Conservation (phyloP, 2,888 invertebrate species). For the Dolichopus griseipennis region DNA sequence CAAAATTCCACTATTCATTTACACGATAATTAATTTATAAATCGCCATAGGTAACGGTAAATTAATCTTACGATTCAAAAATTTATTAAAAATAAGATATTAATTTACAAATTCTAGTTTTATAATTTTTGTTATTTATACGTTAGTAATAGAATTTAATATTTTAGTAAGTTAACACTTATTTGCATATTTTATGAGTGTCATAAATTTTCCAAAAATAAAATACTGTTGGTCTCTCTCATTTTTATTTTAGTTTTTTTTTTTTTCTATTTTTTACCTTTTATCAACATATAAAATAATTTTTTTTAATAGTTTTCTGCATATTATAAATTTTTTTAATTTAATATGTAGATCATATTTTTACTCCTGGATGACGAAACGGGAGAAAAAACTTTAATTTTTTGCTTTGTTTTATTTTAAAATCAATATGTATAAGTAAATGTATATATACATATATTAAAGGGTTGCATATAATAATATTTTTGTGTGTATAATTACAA, state of each 20-base stretch:
- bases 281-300: background rate
- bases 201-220: conserved; percentile 3
- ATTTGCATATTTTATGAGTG: background rate
- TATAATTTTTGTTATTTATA: too few species aligned
- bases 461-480: background rate
- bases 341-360: background rate
- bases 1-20: too few species aligned
- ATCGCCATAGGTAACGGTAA: too few species aligned
- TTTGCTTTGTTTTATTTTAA: too few species aligned
- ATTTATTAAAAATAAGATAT: too few species aligned
- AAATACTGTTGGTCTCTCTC: background rate
- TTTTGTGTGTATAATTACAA: background rate
- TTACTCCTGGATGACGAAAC: background rate
- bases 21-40: too few species aligned
- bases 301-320: background rate
- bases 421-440: background rate
- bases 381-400: background rate
- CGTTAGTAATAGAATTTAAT: background rate
- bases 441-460: background rate
- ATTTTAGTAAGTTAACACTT: background rate
- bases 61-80: too few species aligned
- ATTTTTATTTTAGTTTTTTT: background rate
- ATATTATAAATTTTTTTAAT: background rate
- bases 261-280: background rate
- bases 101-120: too few species aligned